Conservation (phyloP, 2,113 vertebrate species). For the Elephantulus edwardii region DNA sequence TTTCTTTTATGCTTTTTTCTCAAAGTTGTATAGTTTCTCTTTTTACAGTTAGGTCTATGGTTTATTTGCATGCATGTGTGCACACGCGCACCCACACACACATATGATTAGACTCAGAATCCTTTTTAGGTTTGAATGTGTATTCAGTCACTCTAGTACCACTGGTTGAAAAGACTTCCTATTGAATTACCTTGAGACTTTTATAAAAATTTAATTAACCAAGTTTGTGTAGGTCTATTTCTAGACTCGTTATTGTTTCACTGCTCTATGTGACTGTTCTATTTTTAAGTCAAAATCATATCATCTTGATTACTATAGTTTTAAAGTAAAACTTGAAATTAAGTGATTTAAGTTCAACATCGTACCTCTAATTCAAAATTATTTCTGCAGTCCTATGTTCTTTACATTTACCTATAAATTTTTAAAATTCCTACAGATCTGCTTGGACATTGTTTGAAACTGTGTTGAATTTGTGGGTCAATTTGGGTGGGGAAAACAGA, state of each 20-base stretch:
- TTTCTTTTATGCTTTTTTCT: not conserved
- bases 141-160: too few species aligned
- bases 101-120: too few species aligned
- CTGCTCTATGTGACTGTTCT: not conserved
- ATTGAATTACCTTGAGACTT: not conserved
- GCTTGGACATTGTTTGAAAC: not conserved
- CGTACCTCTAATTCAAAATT: not conserved
- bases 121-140: not conserved
- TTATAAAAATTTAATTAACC: not conserved
- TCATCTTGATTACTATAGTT: not conserved
- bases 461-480: not conserved
- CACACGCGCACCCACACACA: too few species aligned
- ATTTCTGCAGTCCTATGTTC: not conserved
- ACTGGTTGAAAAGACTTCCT: too few species aligned
- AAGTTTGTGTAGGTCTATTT: not conserved
- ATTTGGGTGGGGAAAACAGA: not conserved
- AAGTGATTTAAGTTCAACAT: not conserved
- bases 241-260: not conserved
- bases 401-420: conserved; percentile 27
- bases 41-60: not conserved
- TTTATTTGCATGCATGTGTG: not conserved
- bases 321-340: not conserved
- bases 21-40: not conserved
- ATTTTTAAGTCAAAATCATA: not conserved
- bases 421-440: not conserved